These are phyloP conservation scores for Enteromius fasciolatus DNA, from an alignment of 2,797 vertebrate genomes.

Conservation along the genomic window DNA sequence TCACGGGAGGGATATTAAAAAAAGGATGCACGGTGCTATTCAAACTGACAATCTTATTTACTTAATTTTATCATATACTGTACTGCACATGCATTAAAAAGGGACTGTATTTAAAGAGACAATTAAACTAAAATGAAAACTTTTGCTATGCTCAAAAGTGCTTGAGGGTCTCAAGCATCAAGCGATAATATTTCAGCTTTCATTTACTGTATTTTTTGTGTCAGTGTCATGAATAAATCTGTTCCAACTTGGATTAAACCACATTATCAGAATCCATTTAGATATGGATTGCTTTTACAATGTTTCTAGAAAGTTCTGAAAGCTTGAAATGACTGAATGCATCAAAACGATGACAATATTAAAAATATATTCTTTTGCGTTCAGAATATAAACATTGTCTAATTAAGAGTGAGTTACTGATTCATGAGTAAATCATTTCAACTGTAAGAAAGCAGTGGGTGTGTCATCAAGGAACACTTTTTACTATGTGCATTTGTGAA, in stretches of 20 bases:
- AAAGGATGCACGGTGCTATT: neutral
- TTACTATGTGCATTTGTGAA: neutral
- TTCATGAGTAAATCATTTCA: neutral
- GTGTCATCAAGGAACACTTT: neutral
- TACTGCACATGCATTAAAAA: neutral
- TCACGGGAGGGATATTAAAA: neutral
- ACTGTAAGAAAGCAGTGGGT: neutral
- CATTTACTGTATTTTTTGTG: neutral
- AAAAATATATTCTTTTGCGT: neutral
- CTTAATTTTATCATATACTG: neutral
- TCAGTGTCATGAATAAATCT: neutral
- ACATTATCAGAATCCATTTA: neutral
- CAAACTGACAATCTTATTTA: neutral
- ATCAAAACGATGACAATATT: neutral
- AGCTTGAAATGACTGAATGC: neutral
- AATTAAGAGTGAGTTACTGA: neutral
- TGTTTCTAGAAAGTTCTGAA: neutral
- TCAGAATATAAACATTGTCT: neutral
- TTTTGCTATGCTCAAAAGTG: neutral
- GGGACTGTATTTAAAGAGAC: neutral
- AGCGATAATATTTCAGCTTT: neutral
- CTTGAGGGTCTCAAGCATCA: neutral
- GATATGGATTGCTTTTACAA: neutral
- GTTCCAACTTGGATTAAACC: neutral
- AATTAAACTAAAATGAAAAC: neutral